phyloP scores from a whole-genome alignment of 2,797 vertebrate species.

The Manis crassicaudata region DNA sequence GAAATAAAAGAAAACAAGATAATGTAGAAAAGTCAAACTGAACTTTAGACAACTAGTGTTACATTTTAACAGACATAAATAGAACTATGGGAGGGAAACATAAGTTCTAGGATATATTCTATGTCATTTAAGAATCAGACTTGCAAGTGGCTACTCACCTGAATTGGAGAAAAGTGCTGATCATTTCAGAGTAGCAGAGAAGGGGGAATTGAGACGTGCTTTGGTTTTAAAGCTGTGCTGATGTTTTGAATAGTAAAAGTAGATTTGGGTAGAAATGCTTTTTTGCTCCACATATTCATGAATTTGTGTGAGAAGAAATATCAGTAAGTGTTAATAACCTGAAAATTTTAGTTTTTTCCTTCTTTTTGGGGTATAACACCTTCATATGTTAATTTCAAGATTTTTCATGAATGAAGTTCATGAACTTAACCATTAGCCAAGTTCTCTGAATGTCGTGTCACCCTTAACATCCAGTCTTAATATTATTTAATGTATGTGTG shows the following conservation, averaged over 20 bases:
- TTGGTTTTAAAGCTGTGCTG: background rate
- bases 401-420: constrained; percentile 29
- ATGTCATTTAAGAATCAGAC: background rate
- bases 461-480: background rate
- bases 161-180: background rate
- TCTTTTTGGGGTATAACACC: background rate
- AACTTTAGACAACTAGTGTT: background rate
- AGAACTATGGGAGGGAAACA: background rate
- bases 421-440: background rate
- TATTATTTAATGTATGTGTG: background rate
- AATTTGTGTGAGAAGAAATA: constrained; percentile 32
- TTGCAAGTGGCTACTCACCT: background rate
- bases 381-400: background rate
- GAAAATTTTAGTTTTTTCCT: background rate
- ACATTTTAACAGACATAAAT: background rate
- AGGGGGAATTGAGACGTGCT: background rate
- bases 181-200: background rate
- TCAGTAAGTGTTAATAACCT: constrained; percentile 9
- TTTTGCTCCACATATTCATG: background rate
- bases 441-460: background rate
- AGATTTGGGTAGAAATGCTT: background rate
- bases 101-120: background rate
- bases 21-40: background rate
- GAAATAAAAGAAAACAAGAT: background rate
- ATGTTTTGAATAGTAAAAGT: background rate